Conservation (phyloP, 2,888 invertebrate genomes). For the Ceraclea dissimilis region DNA sequence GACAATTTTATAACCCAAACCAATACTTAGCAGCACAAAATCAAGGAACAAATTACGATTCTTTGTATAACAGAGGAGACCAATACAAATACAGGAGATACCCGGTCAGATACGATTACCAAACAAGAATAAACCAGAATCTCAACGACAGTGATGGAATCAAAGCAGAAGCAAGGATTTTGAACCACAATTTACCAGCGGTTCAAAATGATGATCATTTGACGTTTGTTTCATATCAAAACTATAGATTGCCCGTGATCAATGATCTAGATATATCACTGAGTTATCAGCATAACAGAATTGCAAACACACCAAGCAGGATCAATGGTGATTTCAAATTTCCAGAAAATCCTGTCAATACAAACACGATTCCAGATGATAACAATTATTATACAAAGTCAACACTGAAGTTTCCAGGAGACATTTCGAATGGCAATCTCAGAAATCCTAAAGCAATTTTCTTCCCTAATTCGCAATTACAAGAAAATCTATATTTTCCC, state of each 20-base stretch:
- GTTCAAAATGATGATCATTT: background rate
- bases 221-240: constrained; percentile 3
- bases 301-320: background rate
- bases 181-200: constrained; percentile 12
- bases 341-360: constrained; percentile 12
- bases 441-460: constrained; percentile 18
- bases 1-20: background rate
- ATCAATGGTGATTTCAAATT: constrained; percentile 11
- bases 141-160: constrained; percentile 24
- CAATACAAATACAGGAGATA: constrained; percentile 13
- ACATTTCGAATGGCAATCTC: background rate
- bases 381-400: background rate
- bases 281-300: constrained; percentile 14
- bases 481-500: constrained; percentile 16
- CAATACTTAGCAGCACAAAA: background rate
- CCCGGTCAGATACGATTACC: constrained; percentile 10
- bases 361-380: constrained; percentile 11
- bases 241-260: background rate
- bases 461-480: constrained; percentile 14
- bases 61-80: constrained; percentile 34
- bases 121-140: constrained; percentile 19
- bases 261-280: constrained; percentile 20
- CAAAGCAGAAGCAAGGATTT: constrained; percentile 25
- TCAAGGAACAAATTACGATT: constrained; percentile 6
- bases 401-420: constrained; percentile 17